These are phyloP conservation scores for Chiloscyllium punctatum DNA, from an alignment of 2,797 vertebrate genomes.

Conservation along the genomic window DNA sequence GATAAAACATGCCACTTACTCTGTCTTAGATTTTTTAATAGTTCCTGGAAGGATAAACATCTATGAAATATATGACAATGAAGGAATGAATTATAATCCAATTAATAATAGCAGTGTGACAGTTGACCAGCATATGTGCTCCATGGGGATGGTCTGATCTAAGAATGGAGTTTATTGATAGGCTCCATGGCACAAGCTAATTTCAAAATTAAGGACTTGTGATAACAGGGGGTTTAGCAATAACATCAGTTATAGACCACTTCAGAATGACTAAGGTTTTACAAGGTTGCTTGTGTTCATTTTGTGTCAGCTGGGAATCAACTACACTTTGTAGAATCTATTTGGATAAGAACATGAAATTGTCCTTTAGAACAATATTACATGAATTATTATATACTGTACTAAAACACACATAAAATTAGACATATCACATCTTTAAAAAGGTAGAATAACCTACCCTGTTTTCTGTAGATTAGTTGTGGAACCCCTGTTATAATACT, in stretches of 20 bases:
- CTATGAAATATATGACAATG: not conserved
- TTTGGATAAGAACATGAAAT: not conserved
- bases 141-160: not conserved
- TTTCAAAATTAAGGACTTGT: slow-evolving; percentile 10
- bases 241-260: slow-evolving; percentile 10
- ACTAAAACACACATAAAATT: not conserved
- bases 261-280: slow-evolving; percentile 16
- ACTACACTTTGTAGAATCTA: not conserved
- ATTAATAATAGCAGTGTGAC: slow-evolving; percentile 12
- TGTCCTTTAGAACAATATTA: slow-evolving; percentile 13
- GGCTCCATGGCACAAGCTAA: slow-evolving; percentile 14
- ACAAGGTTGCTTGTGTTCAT: not conserved
- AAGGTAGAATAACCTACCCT: not conserved
- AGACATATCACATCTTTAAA: not conserved
- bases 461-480: not conserved
- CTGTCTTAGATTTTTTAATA: not conserved
- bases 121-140: not conserved
- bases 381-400: not conserved
- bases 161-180: slow-evolving; percentile 16
- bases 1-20: not conserved
- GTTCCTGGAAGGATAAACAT: slow-evolving; percentile 6
- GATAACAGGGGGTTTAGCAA: not conserved
- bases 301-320: not conserved
- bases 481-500: not conserved
- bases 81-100: slow-evolving; percentile 33